Percentiles rank a stretch among this genome's conserved stretches.
Conservation (phyloP, 2,113 vertebrate genomes). For the Prolemur simus region DNA sequence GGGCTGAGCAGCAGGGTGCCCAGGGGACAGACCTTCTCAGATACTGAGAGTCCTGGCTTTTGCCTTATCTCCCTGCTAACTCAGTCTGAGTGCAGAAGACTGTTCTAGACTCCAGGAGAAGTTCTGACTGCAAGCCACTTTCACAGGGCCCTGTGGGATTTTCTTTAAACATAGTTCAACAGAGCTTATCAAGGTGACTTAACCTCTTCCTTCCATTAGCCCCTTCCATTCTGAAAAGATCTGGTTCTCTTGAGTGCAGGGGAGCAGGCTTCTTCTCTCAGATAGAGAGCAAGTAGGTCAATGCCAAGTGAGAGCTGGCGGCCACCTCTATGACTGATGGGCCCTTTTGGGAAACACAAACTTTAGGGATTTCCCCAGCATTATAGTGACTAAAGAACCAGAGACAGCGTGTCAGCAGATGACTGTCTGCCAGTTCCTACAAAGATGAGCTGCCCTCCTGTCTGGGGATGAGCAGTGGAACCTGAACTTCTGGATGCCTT, state of each 20-base stretch:
- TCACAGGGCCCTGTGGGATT: background rate
- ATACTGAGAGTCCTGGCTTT: background rate
- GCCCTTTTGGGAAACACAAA: background rate
- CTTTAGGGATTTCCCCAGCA: background rate
- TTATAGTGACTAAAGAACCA: background rate
- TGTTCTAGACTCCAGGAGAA: background rate
- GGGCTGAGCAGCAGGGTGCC: background rate
- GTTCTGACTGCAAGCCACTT: background rate
- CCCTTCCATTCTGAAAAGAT: background rate
- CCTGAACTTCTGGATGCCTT: background rate
- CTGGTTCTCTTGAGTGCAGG: background rate
- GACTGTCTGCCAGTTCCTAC: background rate
- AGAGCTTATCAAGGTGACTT: background rate
- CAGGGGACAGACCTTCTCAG: background rate
- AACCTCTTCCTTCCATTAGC: background rate
- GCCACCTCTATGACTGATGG: background rate
- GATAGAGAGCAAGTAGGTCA: background rate
- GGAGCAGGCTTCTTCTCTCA: background rate
- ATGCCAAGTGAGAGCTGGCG: background rate
- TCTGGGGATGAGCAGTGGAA: background rate
- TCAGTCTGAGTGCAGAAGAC: background rate
- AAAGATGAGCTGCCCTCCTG: background rate
- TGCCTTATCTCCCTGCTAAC: background rate
- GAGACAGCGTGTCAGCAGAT: background rate
- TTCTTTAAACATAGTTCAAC: background rate